Conservation (phyloP, 2,888 invertebrate genomes). For the Leptogaster cylindrica region DNA sequence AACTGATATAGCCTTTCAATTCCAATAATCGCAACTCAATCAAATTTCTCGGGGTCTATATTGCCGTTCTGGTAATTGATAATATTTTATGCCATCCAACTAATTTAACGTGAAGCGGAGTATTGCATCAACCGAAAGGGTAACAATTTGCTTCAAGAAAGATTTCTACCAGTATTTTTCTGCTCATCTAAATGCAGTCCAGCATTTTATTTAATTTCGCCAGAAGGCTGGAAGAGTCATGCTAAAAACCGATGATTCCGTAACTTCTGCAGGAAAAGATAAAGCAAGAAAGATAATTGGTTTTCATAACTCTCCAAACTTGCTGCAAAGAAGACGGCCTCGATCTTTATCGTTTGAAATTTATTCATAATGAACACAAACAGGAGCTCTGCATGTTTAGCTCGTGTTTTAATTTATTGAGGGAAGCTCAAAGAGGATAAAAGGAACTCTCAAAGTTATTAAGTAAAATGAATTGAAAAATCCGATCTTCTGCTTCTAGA, state of each 20-base stretch:
- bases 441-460: slow-evolving; percentile 38
- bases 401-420: slow-evolving; percentile 46
- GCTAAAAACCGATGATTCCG: slow-evolving; percentile 34
- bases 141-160: no score
- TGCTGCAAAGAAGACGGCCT: slow-evolving; percentile 37
- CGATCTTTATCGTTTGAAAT: slow-evolving; percentile 47
- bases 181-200: background rate
- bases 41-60: no score
- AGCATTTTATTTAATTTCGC: slow-evolving; percentile 41
- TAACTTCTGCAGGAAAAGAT: slow-evolving; percentile 36
- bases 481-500: slow-evolving; percentile 33
- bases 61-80: no score
- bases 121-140: no score
- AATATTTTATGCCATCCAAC: no score
- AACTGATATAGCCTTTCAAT: no score
- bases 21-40: no score
- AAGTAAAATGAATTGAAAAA: slow-evolving; percentile 38
- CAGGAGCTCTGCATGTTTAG: slow-evolving; percentile 46
- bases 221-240: slow-evolving; percentile 38
- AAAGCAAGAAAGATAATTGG: slow-evolving; percentile 44
- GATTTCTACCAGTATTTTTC: no score
- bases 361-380: slow-evolving; percentile 47
- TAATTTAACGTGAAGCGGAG: no score
- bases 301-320: slow-evolving; percentile 44
- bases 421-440: slow-evolving; percentile 22